These are phyloP conservation scores for Syrmaticus mikado DNA, from an alignment of 2,113 vertebrate genomes.

Conservation along the genomic window DNA sequence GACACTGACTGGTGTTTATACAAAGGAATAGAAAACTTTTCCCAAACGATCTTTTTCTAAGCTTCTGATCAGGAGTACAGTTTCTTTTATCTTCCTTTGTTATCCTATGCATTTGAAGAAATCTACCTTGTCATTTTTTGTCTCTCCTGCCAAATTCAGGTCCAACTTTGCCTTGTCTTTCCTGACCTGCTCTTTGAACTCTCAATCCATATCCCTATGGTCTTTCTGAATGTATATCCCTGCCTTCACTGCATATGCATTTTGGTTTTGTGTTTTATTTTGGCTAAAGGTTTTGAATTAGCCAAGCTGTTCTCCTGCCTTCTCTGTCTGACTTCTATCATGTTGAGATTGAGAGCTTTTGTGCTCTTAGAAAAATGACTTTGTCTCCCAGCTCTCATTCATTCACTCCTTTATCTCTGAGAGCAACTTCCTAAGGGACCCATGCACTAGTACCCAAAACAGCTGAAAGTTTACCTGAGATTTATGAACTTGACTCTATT, in stretches of 20 bases:
- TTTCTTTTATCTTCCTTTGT: not conserved
- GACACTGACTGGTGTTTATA: not conserved
- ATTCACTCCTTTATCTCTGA: not conserved
- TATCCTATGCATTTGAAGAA: not conserved
- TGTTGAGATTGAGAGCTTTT: not conserved
- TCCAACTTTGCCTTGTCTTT: not conserved
- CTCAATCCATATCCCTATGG: not conserved
- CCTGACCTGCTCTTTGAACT: not conserved
- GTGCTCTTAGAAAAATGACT: not conserved
- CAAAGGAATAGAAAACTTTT: not conserved
- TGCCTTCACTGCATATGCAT: not conserved
- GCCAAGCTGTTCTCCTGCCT: not conserved
- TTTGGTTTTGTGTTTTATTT: not conserved
- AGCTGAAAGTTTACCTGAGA: not conserved
- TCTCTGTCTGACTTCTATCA: not conserved
- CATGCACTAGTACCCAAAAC: not conserved
- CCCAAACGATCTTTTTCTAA: not conserved
- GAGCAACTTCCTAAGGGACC: not conserved
- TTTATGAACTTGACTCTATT: not conserved
- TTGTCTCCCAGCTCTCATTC: not conserved
- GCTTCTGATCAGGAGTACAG: not conserved
- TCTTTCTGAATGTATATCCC: not conserved
- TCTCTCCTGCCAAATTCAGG: not conserved
- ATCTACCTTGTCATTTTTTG: not conserved
- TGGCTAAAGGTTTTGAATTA: not conserved